A percentile compares a stretch with the other conserved stretches of the same genome.
Conservation (phyloP, 2,113 vertebrate species). For the Centropristis striata region DNA sequence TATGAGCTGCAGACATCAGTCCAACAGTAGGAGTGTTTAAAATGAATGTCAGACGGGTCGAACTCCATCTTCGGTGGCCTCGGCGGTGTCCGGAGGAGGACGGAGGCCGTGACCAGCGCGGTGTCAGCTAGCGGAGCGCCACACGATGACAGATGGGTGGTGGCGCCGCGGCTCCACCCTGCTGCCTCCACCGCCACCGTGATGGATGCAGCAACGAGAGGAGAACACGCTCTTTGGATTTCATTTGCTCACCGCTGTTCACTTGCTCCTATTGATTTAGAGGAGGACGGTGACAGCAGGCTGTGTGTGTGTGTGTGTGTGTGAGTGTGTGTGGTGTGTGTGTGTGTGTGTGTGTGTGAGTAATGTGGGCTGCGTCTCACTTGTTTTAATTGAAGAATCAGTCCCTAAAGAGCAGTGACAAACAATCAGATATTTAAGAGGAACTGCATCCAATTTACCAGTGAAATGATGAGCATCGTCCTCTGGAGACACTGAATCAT, state of each 20-base stretch:
- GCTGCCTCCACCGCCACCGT: slow-evolving; percentile 65
- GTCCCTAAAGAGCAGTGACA: slow-evolving; percentile 36
- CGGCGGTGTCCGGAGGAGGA: slow-evolving; percentile 38
- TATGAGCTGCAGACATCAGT: slow-evolving; percentile 16
- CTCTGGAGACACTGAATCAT: background rate
- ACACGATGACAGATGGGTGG: slow-evolving; percentile 74
- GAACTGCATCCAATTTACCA: slow-evolving; percentile 21
- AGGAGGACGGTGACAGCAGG: slow-evolving; percentile 46
- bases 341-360: slow-evolving; percentile 17
- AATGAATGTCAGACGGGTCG: slow-evolving; percentile 24
- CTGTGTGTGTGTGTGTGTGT: slow-evolving; percentile 26
- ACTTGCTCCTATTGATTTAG: slow-evolving; percentile 80
- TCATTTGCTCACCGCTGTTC: slow-evolving; percentile 80
- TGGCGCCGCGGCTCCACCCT: slow-evolving; percentile 64
- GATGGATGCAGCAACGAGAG: slow-evolving; percentile 79
- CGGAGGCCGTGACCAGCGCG: slow-evolving; percentile 60
- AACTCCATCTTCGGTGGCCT: slow-evolving; percentile 41
- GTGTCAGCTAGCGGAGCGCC: slow-evolving; percentile 63
- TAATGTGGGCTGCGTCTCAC: slow-evolving; percentile 25
- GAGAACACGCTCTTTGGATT: slow-evolving; percentile 79
- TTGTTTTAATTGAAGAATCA: slow-evolving; percentile 58
- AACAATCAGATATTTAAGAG: slow-evolving; percentile 43
- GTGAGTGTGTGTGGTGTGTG: slow-evolving; percentile 19
- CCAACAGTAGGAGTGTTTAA: slow-evolving; percentile 9
- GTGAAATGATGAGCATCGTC: background rate